A percentile compares a stretch with the other conserved stretches of the same genome.
Conservation (phyloP, 2,888 invertebrate species). For the Gerris lacustris region DNA sequence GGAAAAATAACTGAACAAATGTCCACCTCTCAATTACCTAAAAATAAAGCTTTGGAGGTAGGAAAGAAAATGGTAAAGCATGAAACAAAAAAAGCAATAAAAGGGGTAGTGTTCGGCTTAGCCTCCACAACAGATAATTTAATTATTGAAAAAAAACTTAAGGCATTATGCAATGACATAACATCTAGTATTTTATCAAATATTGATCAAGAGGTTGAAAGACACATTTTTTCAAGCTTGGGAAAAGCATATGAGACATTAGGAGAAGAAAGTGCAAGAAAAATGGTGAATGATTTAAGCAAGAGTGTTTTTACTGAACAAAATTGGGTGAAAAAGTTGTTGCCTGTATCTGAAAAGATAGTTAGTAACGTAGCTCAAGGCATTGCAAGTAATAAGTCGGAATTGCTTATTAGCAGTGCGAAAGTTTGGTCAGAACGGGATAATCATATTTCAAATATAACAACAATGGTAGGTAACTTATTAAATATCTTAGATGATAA, state of each 20-base stretch:
- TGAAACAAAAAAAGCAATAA: background rate
- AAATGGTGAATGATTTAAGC: background rate
- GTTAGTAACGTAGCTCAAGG: background rate
- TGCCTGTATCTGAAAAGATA: background rate
- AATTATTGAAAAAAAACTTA: background rate
- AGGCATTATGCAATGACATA: background rate
- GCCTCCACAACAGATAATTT: background rate
- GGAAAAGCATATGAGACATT: background rate
- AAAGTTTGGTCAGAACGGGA: background rate
- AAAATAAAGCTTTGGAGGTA: background rate
- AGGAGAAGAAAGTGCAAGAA: background rate
- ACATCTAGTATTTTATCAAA: background rate
- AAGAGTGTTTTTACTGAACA: background rate
- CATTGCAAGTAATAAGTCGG: background rate
- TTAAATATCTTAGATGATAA: background rate
- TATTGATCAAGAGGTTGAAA: background rate
- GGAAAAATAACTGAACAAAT: background rate
- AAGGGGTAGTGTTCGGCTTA: slow-evolving; percentile 1
- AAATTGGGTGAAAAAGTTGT: background rate
- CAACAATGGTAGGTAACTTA: background rate
- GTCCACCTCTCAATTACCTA: background rate
- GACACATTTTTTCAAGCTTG: background rate
- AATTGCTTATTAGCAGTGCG: background rate
- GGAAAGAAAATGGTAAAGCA: slow-evolving; percentile 5
- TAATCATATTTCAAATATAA: background rate